Percentiles rank a stretch among this genome's conserved stretches.
Conservation (phyloP, 2,113 vertebrate genomes). For the Gallinago media region DNA sequence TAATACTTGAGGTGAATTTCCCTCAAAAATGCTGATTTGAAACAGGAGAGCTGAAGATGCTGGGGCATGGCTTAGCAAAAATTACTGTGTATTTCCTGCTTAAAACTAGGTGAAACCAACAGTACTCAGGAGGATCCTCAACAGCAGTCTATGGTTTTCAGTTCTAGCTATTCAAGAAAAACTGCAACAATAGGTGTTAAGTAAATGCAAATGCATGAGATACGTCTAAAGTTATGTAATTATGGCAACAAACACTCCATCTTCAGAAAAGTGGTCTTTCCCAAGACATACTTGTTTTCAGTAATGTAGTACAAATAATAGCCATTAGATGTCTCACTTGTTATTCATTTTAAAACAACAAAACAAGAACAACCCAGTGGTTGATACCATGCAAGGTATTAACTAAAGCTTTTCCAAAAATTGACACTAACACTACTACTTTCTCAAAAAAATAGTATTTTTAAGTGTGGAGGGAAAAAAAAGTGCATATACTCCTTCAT, state of each 20-base stretch:
- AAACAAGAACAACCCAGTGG: fast-evolving
- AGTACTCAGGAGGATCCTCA: background rate
- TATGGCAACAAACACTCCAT: background rate
- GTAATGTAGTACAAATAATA: background rate
- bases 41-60: background rate
- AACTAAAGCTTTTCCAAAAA: background rate
- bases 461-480: fast-evolving
- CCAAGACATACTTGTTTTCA: background rate
- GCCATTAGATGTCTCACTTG: constrained; percentile 67
- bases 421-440: background rate
- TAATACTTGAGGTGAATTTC: background rate
- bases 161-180: background rate
- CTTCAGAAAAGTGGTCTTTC: background rate
- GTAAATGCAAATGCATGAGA: background rate
- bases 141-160: background rate
- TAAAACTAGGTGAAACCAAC: background rate
- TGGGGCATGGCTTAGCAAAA: background rate
- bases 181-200: background rate
- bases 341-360: background rate
- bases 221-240: background rate
- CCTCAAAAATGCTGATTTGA: background rate
- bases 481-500: background rate
- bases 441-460: background rate
- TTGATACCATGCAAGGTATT: background rate
- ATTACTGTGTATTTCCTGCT: background rate